phyloP scores from a whole-genome alignment of 2,888 invertebrate genomes.

The Pandemis corylana region DNA sequence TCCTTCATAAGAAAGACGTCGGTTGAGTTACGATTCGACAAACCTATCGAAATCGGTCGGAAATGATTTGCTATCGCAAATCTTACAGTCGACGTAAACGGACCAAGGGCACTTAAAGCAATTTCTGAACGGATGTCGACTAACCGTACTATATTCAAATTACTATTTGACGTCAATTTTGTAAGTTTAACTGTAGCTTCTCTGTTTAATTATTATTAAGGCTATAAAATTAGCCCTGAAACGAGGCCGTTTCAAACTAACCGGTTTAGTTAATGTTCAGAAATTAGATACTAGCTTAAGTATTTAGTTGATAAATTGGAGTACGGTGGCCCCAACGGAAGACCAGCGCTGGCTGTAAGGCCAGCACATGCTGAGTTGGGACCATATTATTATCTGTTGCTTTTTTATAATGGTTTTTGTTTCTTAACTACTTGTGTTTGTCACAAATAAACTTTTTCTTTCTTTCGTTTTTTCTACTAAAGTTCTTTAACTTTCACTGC shows the following conservation, averaged over 20 bases:
- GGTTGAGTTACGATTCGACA: background rate
- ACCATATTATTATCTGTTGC: no score
- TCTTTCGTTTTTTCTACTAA: no score
- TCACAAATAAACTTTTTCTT: no score
- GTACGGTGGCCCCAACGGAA: no score
- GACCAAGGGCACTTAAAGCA: background rate
- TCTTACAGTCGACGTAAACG: background rate
- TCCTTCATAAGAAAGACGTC: background rate
- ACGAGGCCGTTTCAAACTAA: background rate
- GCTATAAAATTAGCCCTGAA: background rate
- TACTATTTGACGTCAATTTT: conserved; percentile 7
- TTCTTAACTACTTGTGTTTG: no score
- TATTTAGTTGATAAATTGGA: background rate
- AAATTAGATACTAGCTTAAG: background rate
- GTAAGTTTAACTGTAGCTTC: background rate
- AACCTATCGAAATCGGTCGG: conserved; percentile 4
- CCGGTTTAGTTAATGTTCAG: background rate
- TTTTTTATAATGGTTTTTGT: no score
- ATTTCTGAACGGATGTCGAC: background rate
- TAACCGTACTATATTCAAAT: conserved; percentile 1
- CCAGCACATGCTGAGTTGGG: no score
- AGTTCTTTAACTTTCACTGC: no score
- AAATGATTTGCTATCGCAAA: background rate
- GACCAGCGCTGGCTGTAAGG: no score
- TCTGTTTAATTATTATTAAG: background rate